phyloP scores from a whole-genome alignment of 2,113 vertebrate genomes.

The Callipepla californica region DNA sequence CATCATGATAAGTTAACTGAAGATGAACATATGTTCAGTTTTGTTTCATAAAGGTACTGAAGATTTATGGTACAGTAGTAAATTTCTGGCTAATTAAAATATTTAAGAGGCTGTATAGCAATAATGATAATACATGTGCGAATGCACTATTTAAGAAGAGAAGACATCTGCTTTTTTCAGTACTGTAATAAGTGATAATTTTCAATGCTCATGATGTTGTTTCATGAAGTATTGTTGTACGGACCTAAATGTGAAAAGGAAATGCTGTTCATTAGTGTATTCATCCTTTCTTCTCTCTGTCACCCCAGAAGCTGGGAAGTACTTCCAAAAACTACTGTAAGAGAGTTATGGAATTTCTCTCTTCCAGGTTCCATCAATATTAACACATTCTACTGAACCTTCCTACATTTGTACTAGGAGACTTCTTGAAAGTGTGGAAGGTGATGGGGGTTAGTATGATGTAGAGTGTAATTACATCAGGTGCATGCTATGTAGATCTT shows the following conservation, averaged over 20 bases:
- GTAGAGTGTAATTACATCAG: neutral
- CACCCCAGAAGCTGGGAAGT: neutral
- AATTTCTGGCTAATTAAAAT: neutral
- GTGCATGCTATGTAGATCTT: neutral
- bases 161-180: neutral
- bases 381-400: neutral
- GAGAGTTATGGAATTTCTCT: neutral
- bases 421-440: neutral
- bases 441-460: neutral
- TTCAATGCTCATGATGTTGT: neutral
- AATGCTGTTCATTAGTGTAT: neutral
- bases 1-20: neutral
- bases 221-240: neutral
- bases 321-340: neutral
- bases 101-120: neutral
- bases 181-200: neutral
- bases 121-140: neutral
- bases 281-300: neutral
- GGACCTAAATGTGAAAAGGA: neutral
- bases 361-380: neutral
- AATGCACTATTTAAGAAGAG: neutral
- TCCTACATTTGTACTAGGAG: neutral
- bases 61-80: neutral
- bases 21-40: neutral
- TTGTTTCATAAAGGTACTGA: neutral